These are phyloP conservation scores for Cheirogaleus major DNA, from an alignment of 2,797 vertebrate genomes.

Conservation along the genomic window DNA sequence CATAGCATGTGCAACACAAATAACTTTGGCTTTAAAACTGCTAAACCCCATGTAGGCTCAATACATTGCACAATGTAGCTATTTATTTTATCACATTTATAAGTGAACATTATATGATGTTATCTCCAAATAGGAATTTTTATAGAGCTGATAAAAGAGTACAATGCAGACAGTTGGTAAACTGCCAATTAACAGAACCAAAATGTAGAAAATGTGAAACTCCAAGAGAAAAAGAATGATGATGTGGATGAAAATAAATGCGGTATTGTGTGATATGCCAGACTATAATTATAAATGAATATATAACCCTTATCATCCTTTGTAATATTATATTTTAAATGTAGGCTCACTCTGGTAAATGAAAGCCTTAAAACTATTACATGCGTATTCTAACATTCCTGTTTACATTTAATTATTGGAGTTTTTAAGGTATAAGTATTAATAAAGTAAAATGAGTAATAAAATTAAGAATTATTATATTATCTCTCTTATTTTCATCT, in stretches of 20 bases:
- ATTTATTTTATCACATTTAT: slow-evolving; percentile 27
- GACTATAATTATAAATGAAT: slow-evolving; percentile 19
- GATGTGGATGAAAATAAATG: slow-evolving; percentile 34
- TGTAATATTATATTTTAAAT: slow-evolving; percentile 4
- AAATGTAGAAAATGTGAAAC: not conserved
- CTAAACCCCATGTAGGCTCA: not conserved
- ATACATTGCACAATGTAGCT: not conserved
- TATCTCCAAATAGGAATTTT: not conserved
- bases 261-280: not conserved
- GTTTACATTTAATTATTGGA: not conserved
- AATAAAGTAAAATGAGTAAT: not conserved
- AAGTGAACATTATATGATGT: not conserved
- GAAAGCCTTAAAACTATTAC: not conserved
- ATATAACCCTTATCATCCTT: not conserved
- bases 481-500: not conserved
- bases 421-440: not conserved
- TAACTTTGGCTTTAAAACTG: slow-evolving; percentile 5
- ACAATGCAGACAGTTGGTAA: not conserved
- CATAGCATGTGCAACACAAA: not conserved
- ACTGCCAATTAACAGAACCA: slow-evolving; percentile 1
- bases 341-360: not conserved
- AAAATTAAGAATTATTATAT: not conserved
- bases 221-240: not conserved
- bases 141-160: not conserved
- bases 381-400: not conserved